A percentile compares a stretch with the other conserved stretches of the same genome.
Evolutionary conservation across 2,113 vertebrate species (phyloP).

Genomic region (Tetrax tetrax): DNA sequence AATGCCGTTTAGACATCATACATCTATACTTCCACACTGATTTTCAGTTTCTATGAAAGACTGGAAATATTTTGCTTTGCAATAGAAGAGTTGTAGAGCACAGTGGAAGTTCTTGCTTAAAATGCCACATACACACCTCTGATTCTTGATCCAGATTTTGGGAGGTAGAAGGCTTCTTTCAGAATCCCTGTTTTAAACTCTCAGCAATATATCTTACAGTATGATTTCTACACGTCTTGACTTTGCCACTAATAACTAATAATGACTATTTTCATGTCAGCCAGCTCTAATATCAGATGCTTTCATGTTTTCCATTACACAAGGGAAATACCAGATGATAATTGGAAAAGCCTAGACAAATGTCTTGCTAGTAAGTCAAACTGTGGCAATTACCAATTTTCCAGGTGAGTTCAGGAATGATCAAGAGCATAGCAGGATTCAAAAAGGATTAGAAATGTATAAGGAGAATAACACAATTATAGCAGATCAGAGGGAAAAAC

Average conservation of each 20-base stretch:
- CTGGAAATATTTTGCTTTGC: background rate
- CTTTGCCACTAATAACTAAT: background rate
- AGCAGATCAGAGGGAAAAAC: background rate
- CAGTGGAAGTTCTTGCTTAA: background rate
- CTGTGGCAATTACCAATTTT: conserved; percentile 44
- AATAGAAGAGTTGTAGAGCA: background rate
- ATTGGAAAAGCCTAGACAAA: conserved; percentile 10
- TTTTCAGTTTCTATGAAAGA: background rate
- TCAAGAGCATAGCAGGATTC: background rate
- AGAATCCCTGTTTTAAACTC: background rate
- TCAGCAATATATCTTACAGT: background rate
- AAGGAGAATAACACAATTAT: background rate
- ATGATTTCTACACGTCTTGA: background rate
- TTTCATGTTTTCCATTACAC: background rate
- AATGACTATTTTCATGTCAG: background rate
- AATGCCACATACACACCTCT: background rate
- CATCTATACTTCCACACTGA: background rate
- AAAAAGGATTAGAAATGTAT: conserved; percentile 41
- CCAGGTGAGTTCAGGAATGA: background rate
- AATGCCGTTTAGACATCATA: background rate
- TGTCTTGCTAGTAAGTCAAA: background rate
- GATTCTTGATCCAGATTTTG: background rate
- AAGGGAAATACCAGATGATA: background rate
- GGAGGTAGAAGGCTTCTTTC: background rate
- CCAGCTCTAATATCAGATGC: background rate